These are phyloP conservation scores for Plectrocnemia conspersa DNA, from an alignment of 1,140 invertebrate species.

Conservation along the genomic window DNA sequence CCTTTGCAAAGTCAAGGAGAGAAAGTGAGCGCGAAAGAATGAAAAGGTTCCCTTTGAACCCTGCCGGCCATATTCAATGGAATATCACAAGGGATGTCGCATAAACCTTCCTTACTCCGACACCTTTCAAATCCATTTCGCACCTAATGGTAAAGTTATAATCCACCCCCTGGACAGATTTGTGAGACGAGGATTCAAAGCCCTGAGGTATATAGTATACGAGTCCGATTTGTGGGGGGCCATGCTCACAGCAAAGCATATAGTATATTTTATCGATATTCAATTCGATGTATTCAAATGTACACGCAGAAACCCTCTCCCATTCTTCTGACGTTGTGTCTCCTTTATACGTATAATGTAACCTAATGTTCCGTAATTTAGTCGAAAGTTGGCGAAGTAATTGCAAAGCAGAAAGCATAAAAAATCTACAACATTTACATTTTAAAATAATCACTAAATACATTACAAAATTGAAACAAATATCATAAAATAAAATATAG, in stretches of 20 bases:
- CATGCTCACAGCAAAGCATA: background rate
- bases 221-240: background rate
- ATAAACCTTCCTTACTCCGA: slow-evolving; percentile 23
- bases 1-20: slow-evolving; percentile 9
- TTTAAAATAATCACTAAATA: too few relatives aligned
- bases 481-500: too few relatives aligned
- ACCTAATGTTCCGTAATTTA: too few relatives aligned
- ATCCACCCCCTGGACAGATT: slow-evolving; percentile 27
- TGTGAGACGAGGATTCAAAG: slow-evolving; percentile 2
- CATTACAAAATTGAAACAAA: too few relatives aligned
- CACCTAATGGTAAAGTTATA: slow-evolving; percentile 37
- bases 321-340: too few relatives aligned
- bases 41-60: slow-evolving; percentile 9
- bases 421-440: too few relatives aligned
- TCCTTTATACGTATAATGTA: too few relatives aligned
- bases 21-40: background rate
- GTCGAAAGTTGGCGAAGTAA: too few relatives aligned
- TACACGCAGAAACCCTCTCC: too few relatives aligned
- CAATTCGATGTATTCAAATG: slow-evolving; percentile 15
- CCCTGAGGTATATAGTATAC: slow-evolving; percentile 7
- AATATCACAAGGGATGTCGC: slow-evolving; percentile 12
- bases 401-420: too few relatives aligned
- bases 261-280: slow-evolving; percentile 13
- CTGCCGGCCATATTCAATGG: slow-evolving; percentile 2
- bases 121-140: slow-evolving; percentile 36